Conservation (phyloP, 2,113 vertebrate genomes). For the mouse (Mus musculus) region GRCm39 chr17:89293501-89294000, state of each 20-base stretch:
- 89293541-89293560: slow-evolving; percentile 95
- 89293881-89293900: no score
- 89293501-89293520: slow-evolving; percentile 93
- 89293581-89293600: slow-evolving; percentile 89
- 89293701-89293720: slow-evolving; percentile 71
- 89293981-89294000: no score
- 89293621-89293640: slow-evolving; percentile 92
- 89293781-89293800: slow-evolving; percentile 82
- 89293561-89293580: slow-evolving; percentile 96
- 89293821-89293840: slow-evolving; percentile 86
- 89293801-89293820: slow-evolving; percentile 87
- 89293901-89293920: no score
- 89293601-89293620: slow-evolving; percentile 99
- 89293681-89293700: slow-evolving; percentile 81
- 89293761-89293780: slow-evolving; percentile 73
- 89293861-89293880: no score
- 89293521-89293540: slow-evolving; percentile 90
- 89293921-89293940: no score
- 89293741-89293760: slow-evolving; percentile 28
- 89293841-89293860: neutral
- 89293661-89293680: slow-evolving; percentile 88
- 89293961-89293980: no score
- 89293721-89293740: slow-evolving; percentile 78
- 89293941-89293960: no score
- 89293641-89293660: slow-evolving; percentile 89